phyloP scores from a whole-genome alignment of 2,797 vertebrate species.

The Acanthornis magna region DNA sequence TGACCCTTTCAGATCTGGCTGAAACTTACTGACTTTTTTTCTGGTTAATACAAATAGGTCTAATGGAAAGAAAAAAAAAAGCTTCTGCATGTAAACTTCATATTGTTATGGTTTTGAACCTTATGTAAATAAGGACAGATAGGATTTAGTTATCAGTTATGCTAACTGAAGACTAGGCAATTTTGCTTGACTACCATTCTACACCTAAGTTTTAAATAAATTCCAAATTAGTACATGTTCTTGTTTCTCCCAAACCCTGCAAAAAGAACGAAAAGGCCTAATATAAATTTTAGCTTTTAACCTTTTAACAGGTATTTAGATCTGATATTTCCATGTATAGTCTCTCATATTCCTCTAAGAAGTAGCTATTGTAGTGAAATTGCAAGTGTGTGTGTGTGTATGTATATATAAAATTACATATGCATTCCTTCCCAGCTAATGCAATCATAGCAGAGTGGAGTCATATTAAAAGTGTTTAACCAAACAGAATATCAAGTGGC shows the following conservation, averaged over 20 bases:
- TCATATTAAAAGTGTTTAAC: not conserved
- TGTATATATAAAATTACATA: not conserved
- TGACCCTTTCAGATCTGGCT: not conserved
- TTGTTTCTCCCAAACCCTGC: not conserved
- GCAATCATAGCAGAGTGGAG: not conserved
- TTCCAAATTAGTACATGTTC: not conserved
- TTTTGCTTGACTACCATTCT: not conserved
- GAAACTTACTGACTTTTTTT: not conserved
- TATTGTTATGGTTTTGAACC: not conserved
- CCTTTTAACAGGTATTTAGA: not conserved
- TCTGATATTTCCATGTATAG: not conserved
- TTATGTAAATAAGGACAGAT: not conserved
- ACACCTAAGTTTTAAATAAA: not conserved
- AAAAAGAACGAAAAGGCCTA: not conserved
- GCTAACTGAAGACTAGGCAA: not conserved
- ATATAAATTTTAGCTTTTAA: not conserved
- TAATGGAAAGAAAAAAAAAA: not conserved
- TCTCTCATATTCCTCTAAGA: not conserved
- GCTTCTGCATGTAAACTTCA: not conserved
- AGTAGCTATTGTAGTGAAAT: not conserved
- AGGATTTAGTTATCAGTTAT: not conserved
- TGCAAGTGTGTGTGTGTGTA: accelerated
- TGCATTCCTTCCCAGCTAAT: not conserved
- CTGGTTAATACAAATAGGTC: not conserved
- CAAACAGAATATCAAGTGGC: not conserved